Evolutionary conservation across 2,888 invertebrate species (phyloP), one percentile per base, ranked within the genome.

Genomic region (Diabrotica balteata): DNA sequence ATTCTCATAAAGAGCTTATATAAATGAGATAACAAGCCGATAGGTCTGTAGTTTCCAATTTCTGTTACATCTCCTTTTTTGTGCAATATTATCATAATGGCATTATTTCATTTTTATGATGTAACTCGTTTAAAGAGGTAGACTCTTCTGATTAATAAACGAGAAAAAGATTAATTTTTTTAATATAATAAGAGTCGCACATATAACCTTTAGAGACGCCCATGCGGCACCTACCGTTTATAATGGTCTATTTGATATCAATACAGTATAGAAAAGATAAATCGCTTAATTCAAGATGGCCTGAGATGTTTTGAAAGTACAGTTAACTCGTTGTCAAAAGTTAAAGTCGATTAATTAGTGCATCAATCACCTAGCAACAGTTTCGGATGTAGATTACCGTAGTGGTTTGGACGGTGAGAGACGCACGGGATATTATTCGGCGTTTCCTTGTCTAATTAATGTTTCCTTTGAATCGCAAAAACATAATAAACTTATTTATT

Each of bases 361-460:
- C 55, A 55, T 55, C 55, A 55, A 55, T 55, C 55, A 44, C 44
- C 55, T 55, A 44, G 43, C 44, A 55, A n/a, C 55, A n/a, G 7
- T 44, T 42, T 55, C 55, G 55, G 44, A 55, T 55, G 55, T 55
- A 11, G 55, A 55, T 55, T 55, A 53, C 9, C n/a, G 22, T n/a
- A 42, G 32, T 53, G 53, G 53, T 53, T n/a, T 53, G 53, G 53
- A 32, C n/a, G 32, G 32, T 11, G 55, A 43, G 8, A 55, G 44
- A 42, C 44, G 43, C 10, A 43, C 55, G 7, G 55, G 55, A 55
- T 55, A 55, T 55, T 55, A 43, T 44, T 55, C n/a, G 5, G 44
- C 8, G 47, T 10, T 47, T 47, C 47, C 8, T 47, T 10, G 47
- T 47, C 47, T 47, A 47, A 47, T 47, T 47, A 47, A 47, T 47